A percentile compares a stretch with the other conserved stretches of the same genome.
Evolutionary conservation across 2,888 invertebrate species (phyloP).

Genomic region (Plusia festucae): DNA sequence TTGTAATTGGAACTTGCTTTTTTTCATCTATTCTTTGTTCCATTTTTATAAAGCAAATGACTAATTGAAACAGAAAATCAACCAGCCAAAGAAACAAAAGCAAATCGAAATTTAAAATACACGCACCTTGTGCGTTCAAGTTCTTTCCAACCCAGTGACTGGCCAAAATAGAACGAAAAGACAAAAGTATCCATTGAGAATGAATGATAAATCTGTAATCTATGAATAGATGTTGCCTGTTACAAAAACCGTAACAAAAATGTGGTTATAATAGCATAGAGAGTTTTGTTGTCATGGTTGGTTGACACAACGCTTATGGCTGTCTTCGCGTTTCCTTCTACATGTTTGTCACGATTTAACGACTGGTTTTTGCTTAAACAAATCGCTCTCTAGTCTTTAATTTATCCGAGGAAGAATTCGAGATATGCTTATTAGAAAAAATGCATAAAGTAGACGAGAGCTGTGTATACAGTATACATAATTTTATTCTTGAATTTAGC

Average conservation of each 20-base stretch:
- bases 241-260: conserved; percentile 14
- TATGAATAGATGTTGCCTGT: not conserved
- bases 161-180: not conserved
- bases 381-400: not conserved
- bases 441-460: too few relatives aligned
- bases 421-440: not conserved
- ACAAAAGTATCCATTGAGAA: not conserved
- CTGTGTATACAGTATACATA: too few relatives aligned
- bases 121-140: not conserved
- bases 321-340: conserved; percentile 20
- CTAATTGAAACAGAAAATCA: not conserved
- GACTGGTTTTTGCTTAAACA: conserved; percentile 13
- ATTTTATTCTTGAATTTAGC: too few relatives aligned
- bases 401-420: too few relatives aligned
- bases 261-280: conserved; percentile 4
- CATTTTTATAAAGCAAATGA: not conserved
- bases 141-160: not conserved
- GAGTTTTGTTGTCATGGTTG: conserved; percentile 21
- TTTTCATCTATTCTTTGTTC: not conserved
- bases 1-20: not conserved
- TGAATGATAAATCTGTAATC: conserved; percentile 4
- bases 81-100: not conserved
- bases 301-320: conserved; percentile 37
- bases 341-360: conserved; percentile 35
- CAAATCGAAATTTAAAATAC: not conserved